Percentiles rank a stretch among this genome's conserved stretches.
Evolutionary conservation across 2,888 invertebrate genomes (phyloP).

Genomic region (Uloborus plumipes): DNA sequence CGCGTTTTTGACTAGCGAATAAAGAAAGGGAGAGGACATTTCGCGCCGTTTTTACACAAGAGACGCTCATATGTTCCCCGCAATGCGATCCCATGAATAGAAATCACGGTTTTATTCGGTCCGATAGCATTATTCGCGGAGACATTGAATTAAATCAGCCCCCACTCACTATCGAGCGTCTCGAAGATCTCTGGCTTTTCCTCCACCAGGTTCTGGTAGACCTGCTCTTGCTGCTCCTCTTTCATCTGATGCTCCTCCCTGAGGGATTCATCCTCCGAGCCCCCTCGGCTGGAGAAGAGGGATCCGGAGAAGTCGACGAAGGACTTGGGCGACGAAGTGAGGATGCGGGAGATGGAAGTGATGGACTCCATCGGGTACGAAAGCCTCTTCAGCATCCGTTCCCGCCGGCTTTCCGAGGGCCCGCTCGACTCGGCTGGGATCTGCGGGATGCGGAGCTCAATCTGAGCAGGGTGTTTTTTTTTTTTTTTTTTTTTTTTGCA

Average conservation of each 20-base stretch:
- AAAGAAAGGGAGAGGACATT: no score
- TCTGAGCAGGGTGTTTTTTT: no score
- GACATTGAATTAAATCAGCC: no score
- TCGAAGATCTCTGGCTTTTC: slow-evolving; percentile 75
- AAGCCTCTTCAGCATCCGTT: slow-evolving; percentile 80
- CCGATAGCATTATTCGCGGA: no score
- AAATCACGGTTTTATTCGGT: no score
- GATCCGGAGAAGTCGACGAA: slow-evolving; percentile 96
- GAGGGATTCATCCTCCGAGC: slow-evolving; percentile 63
- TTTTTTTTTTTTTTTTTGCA: no score
- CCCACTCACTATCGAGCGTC: slow-evolving; percentile 61
- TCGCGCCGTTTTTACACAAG: no score
- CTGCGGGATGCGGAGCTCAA: no score
- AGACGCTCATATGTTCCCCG: no score
- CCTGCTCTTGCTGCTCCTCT: no score
- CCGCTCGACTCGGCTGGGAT: not conserved
- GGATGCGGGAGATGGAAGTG: slow-evolving; percentile 84
- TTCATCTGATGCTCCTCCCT: slow-evolving; percentile 40
- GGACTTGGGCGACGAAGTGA: slow-evolving; percentile 87
- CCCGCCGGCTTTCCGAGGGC: slow-evolving; percentile 55
- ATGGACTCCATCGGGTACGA: slow-evolving; percentile 82
- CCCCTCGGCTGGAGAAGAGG: slow-evolving; percentile 83
- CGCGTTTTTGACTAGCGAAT: no score
- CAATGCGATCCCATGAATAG: no score
- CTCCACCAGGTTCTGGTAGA: slow-evolving; percentile 91